phyloP scores from a whole-genome alignment of 2,113 vertebrate species.

The Eleginops maclovinus region DNA sequence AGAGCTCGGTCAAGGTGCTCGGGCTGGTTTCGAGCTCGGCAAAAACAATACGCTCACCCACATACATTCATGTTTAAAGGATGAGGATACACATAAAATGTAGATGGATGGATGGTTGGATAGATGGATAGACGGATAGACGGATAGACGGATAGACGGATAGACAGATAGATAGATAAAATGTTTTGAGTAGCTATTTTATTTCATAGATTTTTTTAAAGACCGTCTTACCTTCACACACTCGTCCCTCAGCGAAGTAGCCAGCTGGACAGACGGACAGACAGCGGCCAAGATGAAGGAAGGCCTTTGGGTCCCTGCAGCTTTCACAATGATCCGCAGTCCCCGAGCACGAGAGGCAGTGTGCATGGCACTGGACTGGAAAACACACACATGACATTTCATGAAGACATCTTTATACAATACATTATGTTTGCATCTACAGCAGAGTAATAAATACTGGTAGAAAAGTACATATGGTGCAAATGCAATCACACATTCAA shows the following conservation, averaged over 20 bases:
- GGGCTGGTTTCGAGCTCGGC: background rate
- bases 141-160: too few species aligned
- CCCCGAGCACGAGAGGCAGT: slow-evolving; percentile 67
- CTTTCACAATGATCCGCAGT: slow-evolving; percentile 61
- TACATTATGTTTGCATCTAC: background rate
- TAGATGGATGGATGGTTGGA: too few species aligned
- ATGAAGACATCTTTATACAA: background rate
- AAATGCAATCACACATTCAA: slow-evolving; percentile 9
- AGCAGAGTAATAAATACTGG: background rate
- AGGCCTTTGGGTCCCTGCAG: slow-evolving; percentile 68
- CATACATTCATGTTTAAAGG: background rate
- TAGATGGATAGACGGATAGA: too few species aligned
- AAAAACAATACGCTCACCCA: background rate
- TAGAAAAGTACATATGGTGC: background rate
- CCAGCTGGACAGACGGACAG: slow-evolving; percentile 65
- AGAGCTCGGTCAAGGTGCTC: slow-evolving; percentile 26
- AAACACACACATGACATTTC: background rate
- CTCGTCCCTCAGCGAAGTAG: slow-evolving; percentile 39
- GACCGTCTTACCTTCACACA: slow-evolving; percentile 56
- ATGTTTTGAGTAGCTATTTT: background rate
- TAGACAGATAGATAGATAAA: too few species aligned
- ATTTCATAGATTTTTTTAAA: background rate
- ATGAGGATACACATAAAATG: too few species aligned
- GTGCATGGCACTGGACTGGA: slow-evolving; percentile 66
- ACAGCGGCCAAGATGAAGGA: slow-evolving; percentile 70